phyloP scores from a whole-genome alignment of 2,888 invertebrate species.

The Chrysotoxum bicinctum region DNA sequence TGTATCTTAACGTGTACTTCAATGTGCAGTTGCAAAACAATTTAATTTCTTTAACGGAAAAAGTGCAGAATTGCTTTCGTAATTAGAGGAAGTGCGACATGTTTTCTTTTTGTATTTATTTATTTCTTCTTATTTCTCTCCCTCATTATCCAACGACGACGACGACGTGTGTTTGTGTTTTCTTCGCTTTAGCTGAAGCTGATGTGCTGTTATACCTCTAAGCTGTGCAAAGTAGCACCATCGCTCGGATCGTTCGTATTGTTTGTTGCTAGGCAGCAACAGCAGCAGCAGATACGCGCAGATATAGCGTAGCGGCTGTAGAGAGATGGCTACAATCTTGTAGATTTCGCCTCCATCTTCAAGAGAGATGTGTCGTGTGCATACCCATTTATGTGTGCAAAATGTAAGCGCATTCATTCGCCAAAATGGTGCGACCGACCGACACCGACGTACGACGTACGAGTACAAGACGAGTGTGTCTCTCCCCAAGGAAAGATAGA shows the following conservation, averaged over 20 bases:
- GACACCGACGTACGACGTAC: slow-evolving; percentile 1
- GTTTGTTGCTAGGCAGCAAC: slow-evolving; percentile 61
- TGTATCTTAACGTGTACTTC: slow-evolving; percentile 14
- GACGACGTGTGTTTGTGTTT: slow-evolving; percentile 22
- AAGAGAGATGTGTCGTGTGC: slow-evolving; percentile 48
- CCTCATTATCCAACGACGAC: slow-evolving; percentile 44
- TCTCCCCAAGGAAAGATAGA: slow-evolving; percentile 34
- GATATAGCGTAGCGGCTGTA: background rate
- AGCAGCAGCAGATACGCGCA: background rate
- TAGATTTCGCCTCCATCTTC: slow-evolving; percentile 59
- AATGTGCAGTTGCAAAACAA: slow-evolving; percentile 58
- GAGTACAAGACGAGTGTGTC: slow-evolving; percentile 31
- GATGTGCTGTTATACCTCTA: slow-evolving; percentile 49
- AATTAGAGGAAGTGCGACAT: slow-evolving; percentile 72
- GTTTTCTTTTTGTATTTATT: slow-evolving; percentile 56
- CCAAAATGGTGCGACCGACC: slow-evolving; percentile 16
- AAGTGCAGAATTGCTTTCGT: slow-evolving; percentile 67
- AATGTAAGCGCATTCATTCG: slow-evolving; percentile 59
- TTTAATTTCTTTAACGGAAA: slow-evolving; percentile 70
- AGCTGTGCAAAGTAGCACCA: slow-evolving; percentile 17
- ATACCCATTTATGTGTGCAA: slow-evolving; percentile 67
- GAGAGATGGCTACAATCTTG: slow-evolving; percentile 47
- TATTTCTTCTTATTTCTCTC: slow-evolving; percentile 43
- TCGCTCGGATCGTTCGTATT: slow-evolving; percentile 10
- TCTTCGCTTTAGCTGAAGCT: slow-evolving; percentile 20